A percentile compares a stretch with the other conserved stretches of the same genome.
phyloP scores from a whole-genome alignment of 2,888 invertebrate species.

The Vanessa cardui region DNA sequence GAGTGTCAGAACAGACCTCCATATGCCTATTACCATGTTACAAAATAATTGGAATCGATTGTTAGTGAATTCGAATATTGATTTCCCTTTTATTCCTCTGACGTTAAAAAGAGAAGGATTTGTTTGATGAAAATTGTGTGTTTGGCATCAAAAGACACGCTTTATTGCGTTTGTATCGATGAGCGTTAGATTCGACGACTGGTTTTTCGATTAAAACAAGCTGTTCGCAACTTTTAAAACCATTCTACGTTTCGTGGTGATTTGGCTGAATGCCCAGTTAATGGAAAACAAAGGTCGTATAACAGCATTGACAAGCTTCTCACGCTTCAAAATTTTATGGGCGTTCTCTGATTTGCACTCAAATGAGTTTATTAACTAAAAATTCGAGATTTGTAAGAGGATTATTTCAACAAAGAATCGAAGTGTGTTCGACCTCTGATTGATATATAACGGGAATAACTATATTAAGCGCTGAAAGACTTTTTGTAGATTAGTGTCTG shows the following conservation, averaged over 20 bases:
- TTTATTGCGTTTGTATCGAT: constrained; percentile 35
- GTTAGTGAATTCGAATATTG: background rate
- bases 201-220: constrained; percentile 68
- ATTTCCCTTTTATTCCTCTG: constrained; percentile 1
- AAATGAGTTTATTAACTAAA: constrained; percentile 6
- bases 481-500: no score
- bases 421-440: no score
- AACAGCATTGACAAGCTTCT: background rate
- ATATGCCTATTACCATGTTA: constrained; percentile 11
- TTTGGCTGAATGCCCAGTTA: constrained; percentile 12
- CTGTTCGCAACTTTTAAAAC: constrained; percentile 59
- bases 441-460: no score
- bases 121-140: constrained; percentile 17
- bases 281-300: constrained; percentile 6
- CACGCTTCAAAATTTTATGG: constrained; percentile 7
- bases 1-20: constrained; percentile 1
- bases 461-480: no score
- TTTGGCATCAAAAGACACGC: constrained; percentile 25
- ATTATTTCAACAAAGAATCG: background rate
- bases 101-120: constrained; percentile 17
- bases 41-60: constrained; percentile 12
- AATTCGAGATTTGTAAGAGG: background rate
- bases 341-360: constrained; percentile 3
- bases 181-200: constrained; percentile 34
- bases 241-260: constrained; percentile 54